These are phyloP conservation scores for Hemibagrus guttatus DNA, from an alignment of 2,797 vertebrate genomes.

Conservation along the genomic window DNA sequence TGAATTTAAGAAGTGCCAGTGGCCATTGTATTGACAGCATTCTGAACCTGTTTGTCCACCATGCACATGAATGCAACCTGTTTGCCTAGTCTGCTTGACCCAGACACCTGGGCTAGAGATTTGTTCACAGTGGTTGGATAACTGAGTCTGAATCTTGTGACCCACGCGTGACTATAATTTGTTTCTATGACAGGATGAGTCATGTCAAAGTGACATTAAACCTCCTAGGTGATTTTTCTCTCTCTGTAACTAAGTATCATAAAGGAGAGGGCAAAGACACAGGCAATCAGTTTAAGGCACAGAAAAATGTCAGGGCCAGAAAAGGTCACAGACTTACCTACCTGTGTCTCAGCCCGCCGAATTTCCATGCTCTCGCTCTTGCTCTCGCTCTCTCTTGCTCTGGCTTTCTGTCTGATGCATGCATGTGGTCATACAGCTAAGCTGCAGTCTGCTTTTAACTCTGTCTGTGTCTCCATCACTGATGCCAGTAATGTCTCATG, in stretches of 20 bases:
- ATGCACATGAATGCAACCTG: not conserved
- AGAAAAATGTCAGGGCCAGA: not conserved
- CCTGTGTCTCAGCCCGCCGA: not conserved
- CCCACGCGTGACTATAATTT: not conserved
- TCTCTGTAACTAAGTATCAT: not conserved
- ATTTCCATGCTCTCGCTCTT: not conserved
- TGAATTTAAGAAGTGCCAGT: not conserved
- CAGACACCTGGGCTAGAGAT: not conserved
- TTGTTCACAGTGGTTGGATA: not conserved
- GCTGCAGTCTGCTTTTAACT: conserved; percentile 10
- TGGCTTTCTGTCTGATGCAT: conserved; percentile 6
- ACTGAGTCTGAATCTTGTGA: not conserved
- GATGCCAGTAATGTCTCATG: conserved; percentile 3
- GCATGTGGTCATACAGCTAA: not conserved
- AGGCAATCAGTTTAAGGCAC: not conserved
- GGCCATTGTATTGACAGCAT: too few relatives aligned
- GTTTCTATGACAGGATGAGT: not conserved
- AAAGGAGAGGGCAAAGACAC: not conserved
- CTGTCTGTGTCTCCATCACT: not conserved
- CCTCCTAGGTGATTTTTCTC: not conserved
- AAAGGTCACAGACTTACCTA: not conserved
- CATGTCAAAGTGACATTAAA: not conserved
- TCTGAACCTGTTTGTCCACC: not conserved
- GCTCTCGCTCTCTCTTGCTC: not conserved
- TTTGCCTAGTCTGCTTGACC: not conserved